A percentile compares a stretch with the other conserved stretches of the same genome.
These are phyloP conservation scores for Cryptoblepharus egeriae DNA, from an alignment of 2,797 vertebrate species.

Conservation along the genomic window DNA sequence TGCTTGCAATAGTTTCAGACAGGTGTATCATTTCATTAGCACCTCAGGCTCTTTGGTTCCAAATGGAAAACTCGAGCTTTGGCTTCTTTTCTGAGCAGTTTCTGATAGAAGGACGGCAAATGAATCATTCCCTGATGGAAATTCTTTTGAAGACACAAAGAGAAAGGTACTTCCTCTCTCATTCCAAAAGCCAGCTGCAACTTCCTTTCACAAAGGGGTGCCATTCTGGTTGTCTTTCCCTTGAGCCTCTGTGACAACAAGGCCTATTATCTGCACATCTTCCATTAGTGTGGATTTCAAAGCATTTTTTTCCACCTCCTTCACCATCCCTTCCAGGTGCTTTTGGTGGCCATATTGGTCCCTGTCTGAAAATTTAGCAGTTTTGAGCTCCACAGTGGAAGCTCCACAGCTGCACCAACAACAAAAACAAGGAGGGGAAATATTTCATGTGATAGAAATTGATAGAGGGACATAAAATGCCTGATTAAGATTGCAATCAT, in stretches of 20 bases:
- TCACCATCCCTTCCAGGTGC: background rate
- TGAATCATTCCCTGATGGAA: background rate
- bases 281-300: background rate
- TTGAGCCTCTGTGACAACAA: background rate
- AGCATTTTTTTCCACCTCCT: background rate
- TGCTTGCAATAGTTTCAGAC: background rate
- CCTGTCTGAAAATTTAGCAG: background rate
- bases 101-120: background rate
- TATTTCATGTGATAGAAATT: slow-evolving; percentile 5
- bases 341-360: background rate
- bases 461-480: background rate
- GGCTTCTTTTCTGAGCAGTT: background rate
- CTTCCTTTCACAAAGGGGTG: background rate
- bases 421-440: slow-evolving; percentile 27
- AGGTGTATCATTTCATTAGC: background rate
- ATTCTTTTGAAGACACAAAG: background rate
- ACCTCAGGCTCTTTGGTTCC: background rate
- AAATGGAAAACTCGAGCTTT: background rate
- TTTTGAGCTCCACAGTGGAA: background rate
- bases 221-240: background rate
- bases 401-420: slow-evolving; percentile 1
- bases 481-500: slow-evolving; percentile 21
- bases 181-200: background rate
- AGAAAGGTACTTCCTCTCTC: background rate
- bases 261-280: background rate